Evolutionary conservation across 2,113 vertebrate genomes (phyloP).

Genomic region (Hemichromis elongatus): DNA sequence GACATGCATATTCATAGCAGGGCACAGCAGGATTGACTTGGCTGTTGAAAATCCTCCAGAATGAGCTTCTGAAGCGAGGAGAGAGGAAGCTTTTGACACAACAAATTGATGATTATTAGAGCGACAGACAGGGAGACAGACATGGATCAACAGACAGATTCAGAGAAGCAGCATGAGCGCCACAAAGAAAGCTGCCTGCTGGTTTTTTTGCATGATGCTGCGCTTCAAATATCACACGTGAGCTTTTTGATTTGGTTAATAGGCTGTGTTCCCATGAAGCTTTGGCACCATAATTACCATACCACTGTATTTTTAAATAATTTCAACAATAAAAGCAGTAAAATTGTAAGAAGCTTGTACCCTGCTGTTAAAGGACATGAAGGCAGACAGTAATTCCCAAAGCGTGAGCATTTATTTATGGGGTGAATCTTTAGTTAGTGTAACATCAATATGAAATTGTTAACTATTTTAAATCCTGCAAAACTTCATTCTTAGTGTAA

Average conservation of each 20-base stretch:
- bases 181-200: not conserved
- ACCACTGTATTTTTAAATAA: not conserved
- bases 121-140: not conserved
- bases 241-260: conserved; percentile 3
- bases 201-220: not conserved
- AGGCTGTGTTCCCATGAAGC: not conserved
- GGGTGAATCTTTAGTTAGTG: not conserved
- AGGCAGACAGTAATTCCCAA: not conserved
- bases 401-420: not conserved
- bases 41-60: conserved; percentile 52
- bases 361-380: not conserved
- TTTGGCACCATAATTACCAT: not conserved
- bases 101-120: conserved; percentile 47
- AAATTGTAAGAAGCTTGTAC: not conserved
- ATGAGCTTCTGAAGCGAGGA: conserved; percentile 21
- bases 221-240: not conserved
- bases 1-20: conserved; percentile 68
- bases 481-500: not conserved
- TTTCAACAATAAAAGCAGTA: not conserved
- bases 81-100: conserved; percentile 50
- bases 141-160: not conserved
- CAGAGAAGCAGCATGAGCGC: not conserved
- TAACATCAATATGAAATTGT: not conserved
- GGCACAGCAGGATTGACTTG: conserved; percentile 52
- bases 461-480: not conserved